Conservation (phyloP, 2,888 invertebrate genomes). For the Eueremaeus valkanovi region DNA sequence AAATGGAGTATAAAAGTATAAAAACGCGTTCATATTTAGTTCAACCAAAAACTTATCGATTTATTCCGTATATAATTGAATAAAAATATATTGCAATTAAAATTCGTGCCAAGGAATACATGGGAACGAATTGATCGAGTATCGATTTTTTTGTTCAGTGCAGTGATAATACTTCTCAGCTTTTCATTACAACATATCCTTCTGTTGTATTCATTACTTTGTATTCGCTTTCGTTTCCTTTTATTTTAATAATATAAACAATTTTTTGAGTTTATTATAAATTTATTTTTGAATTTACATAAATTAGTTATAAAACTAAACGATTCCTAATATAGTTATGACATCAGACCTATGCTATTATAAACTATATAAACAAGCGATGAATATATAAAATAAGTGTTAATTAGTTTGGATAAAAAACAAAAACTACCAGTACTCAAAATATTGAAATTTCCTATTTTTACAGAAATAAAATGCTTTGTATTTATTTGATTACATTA, state of each 20-base stretch:
- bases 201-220: conserved; percentile 8
- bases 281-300: neutral
- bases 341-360: neutral
- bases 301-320: neutral
- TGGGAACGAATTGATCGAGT: neutral
- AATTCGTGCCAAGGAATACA: too few relatives aligned
- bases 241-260: neutral
- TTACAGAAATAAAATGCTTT: too few relatives aligned
- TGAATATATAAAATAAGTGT: too few relatives aligned
- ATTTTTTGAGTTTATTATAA: neutral
- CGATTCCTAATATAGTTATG: conserved; percentile 28
- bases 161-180: neutral
- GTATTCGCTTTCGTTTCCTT: neutral
- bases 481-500: too few relatives aligned
- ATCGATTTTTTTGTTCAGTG: conserved; percentile 1
- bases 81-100: too few relatives aligned
- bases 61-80: neutral
- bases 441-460: too few relatives aligned
- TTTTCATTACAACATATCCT: conserved; percentile 14
- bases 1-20: neutral
- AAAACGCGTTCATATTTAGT: neutral
- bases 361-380: too few relatives aligned
- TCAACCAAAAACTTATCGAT: neutral
- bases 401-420: neutral
- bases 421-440: conserved; percentile 3